A percentile compares a stretch with the other conserved stretches of the same genome.
These are phyloP conservation scores for Callopanchax toddi DNA, from an alignment of 2,113 vertebrate genomes.

Conservation along the genomic window DNA sequence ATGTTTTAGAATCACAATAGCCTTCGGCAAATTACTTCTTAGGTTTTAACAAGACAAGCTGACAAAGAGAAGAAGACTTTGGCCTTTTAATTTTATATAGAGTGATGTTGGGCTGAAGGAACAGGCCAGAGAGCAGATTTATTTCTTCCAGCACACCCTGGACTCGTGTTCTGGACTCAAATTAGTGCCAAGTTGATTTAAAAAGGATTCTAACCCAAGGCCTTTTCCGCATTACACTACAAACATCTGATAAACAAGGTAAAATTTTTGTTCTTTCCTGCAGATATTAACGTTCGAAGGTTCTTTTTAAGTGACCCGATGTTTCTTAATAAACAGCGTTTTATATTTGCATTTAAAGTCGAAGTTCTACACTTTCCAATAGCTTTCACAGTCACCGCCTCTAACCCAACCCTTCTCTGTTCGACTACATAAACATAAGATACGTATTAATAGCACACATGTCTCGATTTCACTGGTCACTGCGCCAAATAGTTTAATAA, in stretches of 20 bases:
- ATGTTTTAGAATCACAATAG: slow-evolving; percentile 70
- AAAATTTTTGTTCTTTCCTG: not conserved
- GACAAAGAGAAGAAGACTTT: slow-evolving; percentile 40
- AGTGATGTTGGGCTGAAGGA: slow-evolving; percentile 43
- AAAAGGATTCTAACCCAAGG: slow-evolving; percentile 1
- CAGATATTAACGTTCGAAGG: no score
- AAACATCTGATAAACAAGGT: not conserved
- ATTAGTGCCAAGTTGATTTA: slow-evolving; percentile 46
- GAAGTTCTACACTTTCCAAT: no score
- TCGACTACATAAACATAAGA: not conserved
- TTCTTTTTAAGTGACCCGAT: no score
- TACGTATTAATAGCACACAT: slow-evolving; percentile 31
- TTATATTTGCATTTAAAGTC: no score
- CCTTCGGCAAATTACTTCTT: slow-evolving; percentile 61
- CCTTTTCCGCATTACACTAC: slow-evolving; percentile 3
- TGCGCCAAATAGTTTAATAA: slow-evolving; percentile 60
- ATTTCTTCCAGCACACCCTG: slow-evolving; percentile 14
- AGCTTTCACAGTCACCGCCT: not conserved
- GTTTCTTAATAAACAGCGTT: no score
- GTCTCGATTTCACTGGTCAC: slow-evolving; percentile 51
- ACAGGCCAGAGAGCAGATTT: slow-evolving; percentile 17
- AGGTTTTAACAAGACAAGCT: slow-evolving; percentile 43
- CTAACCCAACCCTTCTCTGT: not conserved
- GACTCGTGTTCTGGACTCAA: slow-evolving; percentile 26
- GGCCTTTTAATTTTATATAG: slow-evolving; percentile 69